Evolutionary conservation across 2,113 vertebrate species (phyloP).

Genomic region (Athene cunicularia): DNA sequence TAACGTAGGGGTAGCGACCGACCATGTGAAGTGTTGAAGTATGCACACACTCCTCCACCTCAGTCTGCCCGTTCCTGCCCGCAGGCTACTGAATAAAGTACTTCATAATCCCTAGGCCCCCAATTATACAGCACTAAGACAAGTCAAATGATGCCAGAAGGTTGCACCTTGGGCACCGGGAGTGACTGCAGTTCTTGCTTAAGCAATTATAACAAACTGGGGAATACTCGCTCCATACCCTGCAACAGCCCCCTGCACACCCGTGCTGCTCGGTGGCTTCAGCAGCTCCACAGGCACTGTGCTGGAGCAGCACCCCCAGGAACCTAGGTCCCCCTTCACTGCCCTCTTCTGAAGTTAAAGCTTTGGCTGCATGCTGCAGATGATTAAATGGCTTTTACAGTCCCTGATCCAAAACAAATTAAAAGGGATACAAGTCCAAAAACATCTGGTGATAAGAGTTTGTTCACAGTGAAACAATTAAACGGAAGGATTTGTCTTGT

Average conservation of each 20-base stretch:
- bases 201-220: neutral
- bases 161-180: neutral
- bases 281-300: neutral
- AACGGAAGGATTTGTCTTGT: constrained; percentile 39
- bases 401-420: constrained; percentile 51
- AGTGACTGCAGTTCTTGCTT: neutral
- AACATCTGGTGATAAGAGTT: neutral
- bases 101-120: neutral
- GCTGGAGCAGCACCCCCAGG: neutral
- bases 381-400: constrained; percentile 9
- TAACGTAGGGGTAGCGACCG: fast-evolving
- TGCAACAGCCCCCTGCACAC: neutral
- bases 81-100: neutral
- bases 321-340: neutral
- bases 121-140: neutral
- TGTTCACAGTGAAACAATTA: constrained; percentile 42
- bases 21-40: neutral
- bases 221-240: neutral
- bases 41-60: neutral
- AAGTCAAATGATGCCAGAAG: neutral
- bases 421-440: neutral
- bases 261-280: fast-evolving
- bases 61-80: neutral
- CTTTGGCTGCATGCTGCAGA: neutral
- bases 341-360: neutral